A percentile compares a stretch with the other conserved stretches of the same genome.
Evolutionary conservation across 2,797 vertebrate species (phyloP).

Genomic region (Siniperca obscura): DNA sequence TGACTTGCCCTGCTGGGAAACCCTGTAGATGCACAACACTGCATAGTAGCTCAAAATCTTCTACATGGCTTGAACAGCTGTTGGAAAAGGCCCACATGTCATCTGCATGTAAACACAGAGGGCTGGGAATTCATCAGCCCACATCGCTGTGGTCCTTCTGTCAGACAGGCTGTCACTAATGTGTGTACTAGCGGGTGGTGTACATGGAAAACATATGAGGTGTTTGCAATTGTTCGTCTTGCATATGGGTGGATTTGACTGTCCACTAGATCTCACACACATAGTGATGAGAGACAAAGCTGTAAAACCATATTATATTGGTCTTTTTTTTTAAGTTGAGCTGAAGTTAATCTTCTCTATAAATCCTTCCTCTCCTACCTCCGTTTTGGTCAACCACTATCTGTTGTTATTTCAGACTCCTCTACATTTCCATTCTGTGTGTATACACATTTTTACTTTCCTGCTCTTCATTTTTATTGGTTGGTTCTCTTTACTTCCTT

Average conservation of each 20-base stretch:
- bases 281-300: background rate
- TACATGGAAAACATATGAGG: background rate
- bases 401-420: background rate
- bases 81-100: constrained; percentile 32
- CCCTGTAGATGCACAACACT: background rate
- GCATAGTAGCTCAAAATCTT: constrained; percentile 3
- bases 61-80: constrained; percentile 47
- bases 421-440: background rate
- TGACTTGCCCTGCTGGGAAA: background rate
- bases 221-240: background rate
- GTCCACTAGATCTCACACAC: background rate
- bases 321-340: background rate
- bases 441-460: background rate
- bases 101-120: constrained; percentile 39
- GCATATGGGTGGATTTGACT: background rate
- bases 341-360: background rate
- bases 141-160: constrained; percentile 13
- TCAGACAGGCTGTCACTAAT: constrained; percentile 24
- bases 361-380: background rate
- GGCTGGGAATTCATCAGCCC: constrained; percentile 26
- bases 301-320: background rate
- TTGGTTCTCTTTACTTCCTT: background rate
- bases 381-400: background rate
- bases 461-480: constrained; percentile 1
- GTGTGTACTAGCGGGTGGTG: background rate